A percentile compares a stretch with the other conserved stretches of the same genome.
These are phyloP conservation scores for Chrysopilus asiliformis DNA, from an alignment of 2,888 invertebrate genomes.

Conservation along the genomic window DNA sequence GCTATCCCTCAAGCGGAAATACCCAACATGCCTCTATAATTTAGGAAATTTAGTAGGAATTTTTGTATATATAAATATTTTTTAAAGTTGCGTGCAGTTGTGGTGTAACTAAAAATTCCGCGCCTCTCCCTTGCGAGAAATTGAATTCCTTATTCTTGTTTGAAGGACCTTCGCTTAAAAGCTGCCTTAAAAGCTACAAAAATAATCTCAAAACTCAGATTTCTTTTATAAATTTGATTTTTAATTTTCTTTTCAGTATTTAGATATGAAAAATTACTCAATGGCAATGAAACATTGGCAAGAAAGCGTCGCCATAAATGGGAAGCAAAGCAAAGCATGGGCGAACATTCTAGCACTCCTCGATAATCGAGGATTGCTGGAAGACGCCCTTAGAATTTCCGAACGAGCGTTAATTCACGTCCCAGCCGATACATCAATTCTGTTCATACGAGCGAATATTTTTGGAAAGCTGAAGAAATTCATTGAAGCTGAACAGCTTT, in stretches of 20 bases:
- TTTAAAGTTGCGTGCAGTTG: too few relatives aligned
- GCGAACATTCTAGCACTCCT: slow-evolving; percentile 77
- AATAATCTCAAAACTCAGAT: too few relatives aligned
- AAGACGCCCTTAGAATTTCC: slow-evolving; percentile 58
- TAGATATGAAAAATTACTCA: slow-evolving; percentile 58
- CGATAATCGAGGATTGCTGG: slow-evolving; percentile 57
- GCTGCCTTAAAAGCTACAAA: not conserved
- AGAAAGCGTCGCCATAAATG: slow-evolving; percentile 62
- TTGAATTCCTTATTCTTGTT: not conserved
- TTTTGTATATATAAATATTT: not conserved
- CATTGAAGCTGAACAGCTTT: slow-evolving; percentile 66
- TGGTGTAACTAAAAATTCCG: too few relatives aligned
- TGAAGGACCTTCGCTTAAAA: not conserved
- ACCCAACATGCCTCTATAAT: slow-evolving; percentile 90
- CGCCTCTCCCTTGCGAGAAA: too few relatives aligned
- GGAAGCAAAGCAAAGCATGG: slow-evolving; percentile 78
- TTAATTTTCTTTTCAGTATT: slow-evolving; percentile 44
- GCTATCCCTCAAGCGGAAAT: slow-evolving; percentile 57
- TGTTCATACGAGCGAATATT: slow-evolving; percentile 80
- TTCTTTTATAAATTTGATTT: too few relatives aligned
- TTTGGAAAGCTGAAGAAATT: slow-evolving; percentile 70
- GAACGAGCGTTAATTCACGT: slow-evolving; percentile 54
- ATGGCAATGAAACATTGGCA: slow-evolving; percentile 72
- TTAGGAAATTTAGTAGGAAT: slow-evolving; percentile 73
- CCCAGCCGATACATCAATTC: slow-evolving; percentile 60